Conservation (phyloP, 2,888 invertebrate genomes). For the Cinara cedri region DNA sequence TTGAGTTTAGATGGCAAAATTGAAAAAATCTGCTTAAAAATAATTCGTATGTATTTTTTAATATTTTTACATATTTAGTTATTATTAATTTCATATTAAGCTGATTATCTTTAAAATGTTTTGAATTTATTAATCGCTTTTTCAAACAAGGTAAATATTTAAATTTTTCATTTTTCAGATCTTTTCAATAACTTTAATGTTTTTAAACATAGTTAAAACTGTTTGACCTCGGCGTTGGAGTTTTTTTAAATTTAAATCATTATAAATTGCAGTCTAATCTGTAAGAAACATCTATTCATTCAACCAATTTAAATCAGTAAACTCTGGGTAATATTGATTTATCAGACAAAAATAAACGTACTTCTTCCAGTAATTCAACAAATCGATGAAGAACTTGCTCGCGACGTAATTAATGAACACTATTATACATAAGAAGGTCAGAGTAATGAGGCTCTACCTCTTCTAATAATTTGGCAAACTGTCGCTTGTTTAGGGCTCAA, state of each 20-base stretch:
- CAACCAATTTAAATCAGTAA: slow-evolving; percentile 28
- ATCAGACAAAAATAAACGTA: slow-evolving; percentile 2
- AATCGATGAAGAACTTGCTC: slow-evolving; percentile 31
- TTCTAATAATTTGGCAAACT: too few relatives aligned
- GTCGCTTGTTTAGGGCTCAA: too few relatives aligned
- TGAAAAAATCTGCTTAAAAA: slow-evolving; percentile 1
- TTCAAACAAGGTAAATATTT: slow-evolving; percentile 5
- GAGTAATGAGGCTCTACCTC: not conserved
- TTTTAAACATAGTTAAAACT: slow-evolving; percentile 19
- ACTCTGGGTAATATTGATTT: slow-evolving; percentile 22
- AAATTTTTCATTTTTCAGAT: not conserved
- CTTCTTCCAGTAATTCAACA: slow-evolving; percentile 25
- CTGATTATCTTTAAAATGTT: not conserved
- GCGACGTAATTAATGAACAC: slow-evolving; percentile 21
- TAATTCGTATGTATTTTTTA: slow-evolving; percentile 2
- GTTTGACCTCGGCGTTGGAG: slow-evolving; percentile 10
- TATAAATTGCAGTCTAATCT: slow-evolving; percentile 14
- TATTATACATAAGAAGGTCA: slow-evolving; percentile 22
- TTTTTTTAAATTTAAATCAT: not conserved
- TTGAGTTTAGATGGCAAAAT: not conserved
- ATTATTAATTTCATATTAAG: not conserved
- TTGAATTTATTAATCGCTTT: not conserved
- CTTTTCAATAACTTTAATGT: slow-evolving; percentile 8
- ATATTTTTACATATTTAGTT: slow-evolving; percentile 1
- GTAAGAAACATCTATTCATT: slow-evolving; percentile 11